Conservation (phyloP, 2,113 vertebrate genomes). For the Crotalus helleri region DNA sequence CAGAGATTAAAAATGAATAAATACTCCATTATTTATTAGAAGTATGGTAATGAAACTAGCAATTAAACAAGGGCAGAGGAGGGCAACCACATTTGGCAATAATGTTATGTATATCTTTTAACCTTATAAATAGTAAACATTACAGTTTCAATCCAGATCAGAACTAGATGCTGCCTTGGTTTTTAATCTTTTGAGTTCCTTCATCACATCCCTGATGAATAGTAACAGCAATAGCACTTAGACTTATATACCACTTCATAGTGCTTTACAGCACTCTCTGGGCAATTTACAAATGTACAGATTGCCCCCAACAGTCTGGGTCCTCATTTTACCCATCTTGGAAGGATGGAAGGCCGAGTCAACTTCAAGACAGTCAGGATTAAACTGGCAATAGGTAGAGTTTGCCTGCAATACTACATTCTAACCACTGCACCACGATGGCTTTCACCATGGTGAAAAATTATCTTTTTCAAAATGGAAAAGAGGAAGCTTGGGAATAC, state of each 20-base stretch:
- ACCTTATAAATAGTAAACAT: not conserved
- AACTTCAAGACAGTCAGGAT: not conserved
- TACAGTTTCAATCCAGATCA: not conserved
- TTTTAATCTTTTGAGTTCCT: not conserved
- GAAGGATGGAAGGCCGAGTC: not conserved
- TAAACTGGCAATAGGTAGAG: not conserved
- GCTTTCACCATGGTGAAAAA: not conserved
- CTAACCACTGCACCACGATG: not conserved
- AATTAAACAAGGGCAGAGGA: not conserved
- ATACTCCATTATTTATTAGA: not conserved
- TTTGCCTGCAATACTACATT: not conserved
- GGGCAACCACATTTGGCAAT: not conserved
- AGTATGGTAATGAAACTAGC: not conserved
- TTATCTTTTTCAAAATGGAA: not conserved
- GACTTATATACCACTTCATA: not conserved
- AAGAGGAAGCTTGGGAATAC: not conserved
- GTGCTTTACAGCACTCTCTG: not conserved
- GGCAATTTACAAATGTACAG: not conserved
- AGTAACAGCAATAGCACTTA: not conserved
- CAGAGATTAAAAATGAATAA: not conserved
- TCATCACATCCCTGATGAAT: not conserved
- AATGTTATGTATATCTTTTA: not conserved
- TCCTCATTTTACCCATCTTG: not conserved
- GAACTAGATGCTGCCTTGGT: not conserved
- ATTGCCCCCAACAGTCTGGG: not conserved